A percentile compares a stretch with the other conserved stretches of the same genome.
These are phyloP conservation scores for Ormia ochracea DNA, from an alignment of 2,888 invertebrate genomes.

Conservation along the genomic window DNA sequence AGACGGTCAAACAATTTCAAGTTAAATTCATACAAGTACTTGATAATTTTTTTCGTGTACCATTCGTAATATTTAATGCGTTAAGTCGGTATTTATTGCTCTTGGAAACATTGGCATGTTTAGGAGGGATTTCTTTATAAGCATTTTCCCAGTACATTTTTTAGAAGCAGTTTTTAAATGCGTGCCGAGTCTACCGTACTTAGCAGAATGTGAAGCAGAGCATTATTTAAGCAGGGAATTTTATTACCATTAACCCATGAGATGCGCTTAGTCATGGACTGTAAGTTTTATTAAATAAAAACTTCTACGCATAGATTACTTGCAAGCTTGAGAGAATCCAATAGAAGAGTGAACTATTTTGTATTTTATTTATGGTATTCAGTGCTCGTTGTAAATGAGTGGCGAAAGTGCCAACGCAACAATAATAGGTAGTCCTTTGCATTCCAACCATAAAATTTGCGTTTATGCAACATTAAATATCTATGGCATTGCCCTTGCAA, in stretches of 20 bases:
- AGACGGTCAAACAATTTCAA: conserved; percentile 35
- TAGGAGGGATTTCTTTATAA: conserved; percentile 34
- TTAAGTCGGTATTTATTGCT: conserved; percentile 76
- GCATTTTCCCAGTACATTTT: neutral
- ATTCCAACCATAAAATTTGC: too few species aligned
- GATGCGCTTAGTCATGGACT: neutral
- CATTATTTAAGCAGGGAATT: neutral
- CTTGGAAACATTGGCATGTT: conserved; percentile 73
- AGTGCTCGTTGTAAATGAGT: too few species aligned
- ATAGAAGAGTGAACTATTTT: too few species aligned
- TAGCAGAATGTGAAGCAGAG: conserved; percentile 15
- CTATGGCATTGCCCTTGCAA: too few species aligned
- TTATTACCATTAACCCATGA: conserved; percentile 9
- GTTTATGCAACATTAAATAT: too few species aligned
- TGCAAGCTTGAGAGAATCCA: too few species aligned
- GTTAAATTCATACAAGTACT: conserved; percentile 52
- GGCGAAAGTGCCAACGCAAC: too few species aligned
- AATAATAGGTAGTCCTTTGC: too few species aligned
- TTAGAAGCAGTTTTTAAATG: conserved; percentile 8
- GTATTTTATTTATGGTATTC: too few species aligned
- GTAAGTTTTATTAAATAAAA: neutral
- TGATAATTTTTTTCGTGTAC: conserved; percentile 53
- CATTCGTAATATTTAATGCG: conserved; percentile 74
- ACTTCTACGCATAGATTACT: too few species aligned
- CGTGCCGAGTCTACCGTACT: neutral